These are phyloP conservation scores for Macrobrachium nipponense DNA, from an alignment of 1,140 invertebrate genomes.

Conservation along the genomic window DNA sequence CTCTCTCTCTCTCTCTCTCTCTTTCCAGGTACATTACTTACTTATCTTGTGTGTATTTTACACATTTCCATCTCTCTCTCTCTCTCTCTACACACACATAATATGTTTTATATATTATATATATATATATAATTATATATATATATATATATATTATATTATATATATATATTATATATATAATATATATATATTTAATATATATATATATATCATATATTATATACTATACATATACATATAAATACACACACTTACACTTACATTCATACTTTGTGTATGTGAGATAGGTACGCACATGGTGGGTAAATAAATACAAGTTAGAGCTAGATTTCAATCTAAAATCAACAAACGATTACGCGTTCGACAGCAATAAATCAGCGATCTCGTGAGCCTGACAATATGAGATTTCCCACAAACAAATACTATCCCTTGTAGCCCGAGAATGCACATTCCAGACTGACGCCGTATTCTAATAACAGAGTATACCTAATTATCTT, in stretches of 20 bases:
- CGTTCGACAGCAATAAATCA: no score
- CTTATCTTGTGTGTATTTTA: neutral
- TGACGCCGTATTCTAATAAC: no score
- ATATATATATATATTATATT: constrained; percentile 19
- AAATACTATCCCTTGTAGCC: no score
- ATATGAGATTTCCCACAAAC: no score
- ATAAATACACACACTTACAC: constrained; percentile 10
- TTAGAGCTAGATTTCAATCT: neutral
- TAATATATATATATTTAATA: constrained; percentile 5
- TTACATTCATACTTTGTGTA: neutral
- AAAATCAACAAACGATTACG: no score
- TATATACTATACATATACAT: constrained; percentile 15
- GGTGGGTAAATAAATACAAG: no score
- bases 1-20: neutral
- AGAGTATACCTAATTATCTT: no score
- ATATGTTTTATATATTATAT: constrained; percentile 2
- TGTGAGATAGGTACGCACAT: neutral
- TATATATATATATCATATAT: constrained; percentile 22
- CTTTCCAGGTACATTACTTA: neutral
- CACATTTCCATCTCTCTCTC: neutral
- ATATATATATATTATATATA: constrained; percentile 1
- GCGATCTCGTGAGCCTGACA: no score
- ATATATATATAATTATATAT: neutral
- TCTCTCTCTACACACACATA: constrained; percentile 9
- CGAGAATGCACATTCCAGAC: no score